phyloP scores from a whole-genome alignment of 92 coral and sea anemone species.

The Scolanthus callimorphus region DNA sequence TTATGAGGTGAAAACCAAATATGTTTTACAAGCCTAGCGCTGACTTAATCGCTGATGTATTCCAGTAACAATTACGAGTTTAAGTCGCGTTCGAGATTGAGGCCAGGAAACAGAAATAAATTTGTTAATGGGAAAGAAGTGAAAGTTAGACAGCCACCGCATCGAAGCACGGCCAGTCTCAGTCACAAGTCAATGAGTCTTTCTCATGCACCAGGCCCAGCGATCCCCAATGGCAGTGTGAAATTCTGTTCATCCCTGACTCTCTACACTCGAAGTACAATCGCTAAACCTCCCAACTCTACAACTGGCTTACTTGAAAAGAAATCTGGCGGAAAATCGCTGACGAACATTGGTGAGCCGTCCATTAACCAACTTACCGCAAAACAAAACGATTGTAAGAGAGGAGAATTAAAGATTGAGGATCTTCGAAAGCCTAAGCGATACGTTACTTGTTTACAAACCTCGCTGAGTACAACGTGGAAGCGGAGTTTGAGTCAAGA shows the following conservation, averaged over 20 bases:
- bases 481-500: conserved; percentile 28
- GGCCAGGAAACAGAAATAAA: background rate
- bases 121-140: background rate
- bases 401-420: conserved; percentile 1
- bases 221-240: conserved; percentile 4
- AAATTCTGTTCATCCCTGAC: conserved; percentile 36
- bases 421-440: conserved; percentile 7
- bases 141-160: background rate
- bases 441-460: conserved; percentile 51
- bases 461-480: conserved; percentile 70
- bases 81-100: background rate
- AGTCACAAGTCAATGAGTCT: background rate
- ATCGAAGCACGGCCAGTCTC: background rate
- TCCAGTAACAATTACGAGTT: background rate
- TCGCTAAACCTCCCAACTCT: conserved; percentile 14
- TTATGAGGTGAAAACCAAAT: conserved; percentile 3
- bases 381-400: conserved; percentile 7
- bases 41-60: background rate
- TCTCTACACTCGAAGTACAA: conserved; percentile 18
- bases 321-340: conserved; percentile 20
- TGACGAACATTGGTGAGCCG: conserved; percentile 9
- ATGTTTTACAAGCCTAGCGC: background rate
- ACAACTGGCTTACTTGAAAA: conserved; percentile 21
- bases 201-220: conserved; percentile 29
- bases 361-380: conserved; percentile 8